Conservation (phyloP, 2,888 invertebrate genomes). For the Archaeoteleia sp. region DNA sequence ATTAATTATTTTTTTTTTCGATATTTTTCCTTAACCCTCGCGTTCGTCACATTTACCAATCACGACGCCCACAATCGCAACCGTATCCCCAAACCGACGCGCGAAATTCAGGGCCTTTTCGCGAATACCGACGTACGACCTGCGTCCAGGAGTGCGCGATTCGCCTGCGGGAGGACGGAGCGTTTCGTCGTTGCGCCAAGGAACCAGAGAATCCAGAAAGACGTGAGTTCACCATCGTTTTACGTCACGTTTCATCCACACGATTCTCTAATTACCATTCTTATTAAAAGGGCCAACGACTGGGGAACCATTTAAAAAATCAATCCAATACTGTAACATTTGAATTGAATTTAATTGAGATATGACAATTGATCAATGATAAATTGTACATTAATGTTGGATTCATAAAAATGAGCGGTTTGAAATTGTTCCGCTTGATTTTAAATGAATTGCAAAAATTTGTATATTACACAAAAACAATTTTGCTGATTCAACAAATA, state of each 20-base stretch:
- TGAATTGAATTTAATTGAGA: no score
- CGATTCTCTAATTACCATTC: neutral
- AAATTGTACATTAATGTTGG: no score
- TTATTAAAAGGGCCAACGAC: neutral
- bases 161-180: constrained; percentile 26
- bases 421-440: no score
- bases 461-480: no score
- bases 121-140: constrained; percentile 11
- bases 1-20: neutral
- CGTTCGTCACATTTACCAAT: constrained; percentile 23
- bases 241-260: neutral
- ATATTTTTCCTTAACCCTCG: constrained; percentile 2
- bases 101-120: constrained; percentile 36
- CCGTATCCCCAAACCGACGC: constrained; percentile 24
- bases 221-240: constrained; percentile 33
- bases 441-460: no score
- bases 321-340: no score
- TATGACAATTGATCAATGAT: no score
- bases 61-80: constrained; percentile 35
- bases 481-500: no score
- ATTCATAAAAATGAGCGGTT: no score
- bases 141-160: constrained; percentile 37
- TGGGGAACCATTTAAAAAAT: no score
- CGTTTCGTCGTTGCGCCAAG: constrained; percentile 36
- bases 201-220: constrained; percentile 36